Base-by-base conservation (phyloP, 2,888 invertebrate genomes). In the Oasisia sp. region DNA sequence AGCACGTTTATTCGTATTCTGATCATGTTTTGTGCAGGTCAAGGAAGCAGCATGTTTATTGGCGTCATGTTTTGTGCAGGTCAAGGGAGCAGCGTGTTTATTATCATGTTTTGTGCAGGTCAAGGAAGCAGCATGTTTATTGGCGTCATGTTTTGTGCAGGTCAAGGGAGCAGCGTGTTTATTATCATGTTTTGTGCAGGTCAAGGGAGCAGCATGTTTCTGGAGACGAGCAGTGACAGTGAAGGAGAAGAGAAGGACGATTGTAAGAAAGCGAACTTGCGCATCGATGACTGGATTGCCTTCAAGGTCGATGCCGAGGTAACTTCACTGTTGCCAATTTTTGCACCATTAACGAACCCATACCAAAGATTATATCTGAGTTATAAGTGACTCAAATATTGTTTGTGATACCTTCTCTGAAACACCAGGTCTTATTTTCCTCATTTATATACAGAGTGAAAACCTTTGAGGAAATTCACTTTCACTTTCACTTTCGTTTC, bases 271-370 rank as follows among this genome's bases (percentile, higher is more conserved):
- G 96, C 97, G 11, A 96, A 96, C 89, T 96, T 98, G 89, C 97
- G 97, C 91, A 96, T 98, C 0, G 98, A 98, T 95, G 98, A 98
- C 93, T 98, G 98, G 98, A 97, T 98, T 93, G 97, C 97, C 4
- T 98, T 98, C 95, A 97, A 97, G 89, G 97, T 97, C 0, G 97
- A 97, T 95, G 97, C 97, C 0, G 97, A 97, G 45, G 97, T 97
- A 92, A 89, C 92, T 27, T 74, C 14, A 74, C 74, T 74, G 74
- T n/a, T 74, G 74, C n/a, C 74, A 74, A 74, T 74, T 27, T 74
- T 19, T 74, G 27, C 27, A 74, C 74, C 74, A 74, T 27, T 50
- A 50, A 50, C 9, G 9, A 9, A 50, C 14, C 9, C 50, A 50
- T 50, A 50, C 50, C 50, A 7, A 50, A 14, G 50, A 50, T 50